Evolutionary conservation across 2,888 invertebrate genomes (phyloP), one percentile per base, ranked within the genome.

Genomic region (Philhelius pedissequus): DNA sequence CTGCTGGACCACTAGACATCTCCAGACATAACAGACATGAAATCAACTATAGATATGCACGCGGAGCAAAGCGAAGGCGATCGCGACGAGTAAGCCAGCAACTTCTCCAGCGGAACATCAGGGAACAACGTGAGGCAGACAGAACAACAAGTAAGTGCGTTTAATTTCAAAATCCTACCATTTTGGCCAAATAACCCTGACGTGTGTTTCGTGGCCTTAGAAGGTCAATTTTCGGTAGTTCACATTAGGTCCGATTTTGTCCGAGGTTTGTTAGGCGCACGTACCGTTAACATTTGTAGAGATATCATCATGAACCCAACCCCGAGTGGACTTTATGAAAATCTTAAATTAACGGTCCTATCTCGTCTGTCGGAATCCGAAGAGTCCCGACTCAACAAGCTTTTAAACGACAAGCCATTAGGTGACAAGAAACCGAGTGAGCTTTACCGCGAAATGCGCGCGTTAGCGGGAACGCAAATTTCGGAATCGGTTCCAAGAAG

Each of bases 131-230:
- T 32, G 30, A 32, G 2, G 8, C 30, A n/a, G n/a, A n/a, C 30
- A 32, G 2, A 4, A 18, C 32, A 54, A 32, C 54, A 32, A 4
- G 38, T 69, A 52, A 69, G 52, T 27, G 54, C 38, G 15, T 30
- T 69, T 20, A 1, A 35, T 69, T 69, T 69, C 2, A 70, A 70
- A 32, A 70, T 56, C 45, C 30, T 70, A 15, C 45, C 32, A n/a
- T 70, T 69, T 45, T 69, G 56, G 30, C 56, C 56, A 1, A 22
- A 70, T 6, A 56, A 70, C 22, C 69, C 45, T 5, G 69, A 70
- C 35, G 56, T 56, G 30, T 45, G 56, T 43, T 56, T 70, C 18
- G 27, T 40, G 20, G 69, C 56, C 1, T 45, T 70, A 18, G 56
- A 70, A n/a, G 32, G 43, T 0, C 40, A 69, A 13, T 69, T 69